Evolutionary conservation across 1,140 invertebrate species (phyloP), one percentile per base, ranked within the genome.

Genomic region (Drosophila pachea): DNA sequence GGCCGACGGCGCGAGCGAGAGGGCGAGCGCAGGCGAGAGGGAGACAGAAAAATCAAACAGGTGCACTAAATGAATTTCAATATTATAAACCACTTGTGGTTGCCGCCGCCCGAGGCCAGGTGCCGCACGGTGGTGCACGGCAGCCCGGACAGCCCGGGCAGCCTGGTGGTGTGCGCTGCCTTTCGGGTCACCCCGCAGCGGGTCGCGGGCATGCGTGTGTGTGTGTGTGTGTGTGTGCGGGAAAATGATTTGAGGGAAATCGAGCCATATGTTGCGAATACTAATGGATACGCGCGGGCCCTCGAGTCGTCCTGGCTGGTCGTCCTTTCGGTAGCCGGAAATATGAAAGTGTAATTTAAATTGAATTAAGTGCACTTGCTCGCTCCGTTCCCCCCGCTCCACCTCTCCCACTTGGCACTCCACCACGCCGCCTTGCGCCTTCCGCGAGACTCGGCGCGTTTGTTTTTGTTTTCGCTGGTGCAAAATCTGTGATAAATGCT

Each of bases 301-400:
- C 29, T 47, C 55, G 22, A 29, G 9, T 29, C 45, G 36, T 4
- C n/a, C n/a, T n/a, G n/a, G n/a, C 35, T 35, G 36, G 8, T 38
- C 53, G 65, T 61, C 36, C 47, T 38, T 45, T 78, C 73, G 84
- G 84, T 87, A 81, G 78, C 83, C 73, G 84, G 84, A 87, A 81
- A 81, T 83, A 78, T 87, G 72, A 75, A 87, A 87, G 84, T 87
- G 84, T 87, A 87, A 87, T 87, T 87, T 87, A 87, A 87, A 87
- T 87, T 87, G 84, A 87, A 87, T 87, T 87, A 87, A 81, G 81
- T 86, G 81, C 67, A 70, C 66, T 74, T 74, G 32, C 9, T 29
- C 4, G 4, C 7, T 9, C 38, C 40, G n/a, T n/a, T 14, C 40
- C 12, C 6, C n/a, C 40, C 4, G 1, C 11, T 5, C 11, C 38